phyloP scores from a whole-genome alignment of 2,797 vertebrate species.

The Onychomys torridus region DNA sequence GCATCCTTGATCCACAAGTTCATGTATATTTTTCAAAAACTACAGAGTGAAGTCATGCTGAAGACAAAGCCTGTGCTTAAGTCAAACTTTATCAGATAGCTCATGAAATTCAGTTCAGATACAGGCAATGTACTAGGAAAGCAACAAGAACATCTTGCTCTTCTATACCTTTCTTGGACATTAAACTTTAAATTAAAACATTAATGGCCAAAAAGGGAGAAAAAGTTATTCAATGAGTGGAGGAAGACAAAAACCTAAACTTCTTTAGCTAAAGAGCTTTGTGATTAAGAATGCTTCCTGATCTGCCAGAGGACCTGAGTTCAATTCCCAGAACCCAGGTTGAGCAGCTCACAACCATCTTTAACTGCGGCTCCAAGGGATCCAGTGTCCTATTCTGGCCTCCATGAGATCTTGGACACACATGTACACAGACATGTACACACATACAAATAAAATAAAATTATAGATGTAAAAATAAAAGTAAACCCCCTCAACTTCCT shows the following conservation, averaged over 20 bases:
- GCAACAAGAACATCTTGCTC: neutral
- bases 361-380: neutral
- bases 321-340: neutral
- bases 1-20: neutral
- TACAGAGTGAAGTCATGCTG: neutral
- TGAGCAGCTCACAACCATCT: neutral
- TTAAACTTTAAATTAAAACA: neutral
- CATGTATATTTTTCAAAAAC: neutral
- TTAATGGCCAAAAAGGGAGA: neutral
- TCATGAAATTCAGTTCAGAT: neutral
- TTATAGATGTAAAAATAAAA: neutral
- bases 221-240: neutral
- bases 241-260: neutral
- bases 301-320: neutral
- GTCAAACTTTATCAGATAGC: neutral
- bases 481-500: neutral
- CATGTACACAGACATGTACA: neutral
- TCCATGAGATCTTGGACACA: neutral
- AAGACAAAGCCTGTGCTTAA: neutral
- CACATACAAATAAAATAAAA: neutral
- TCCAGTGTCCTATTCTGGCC: accelerated
- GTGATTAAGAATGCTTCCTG: neutral
- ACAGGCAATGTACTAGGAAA: neutral
- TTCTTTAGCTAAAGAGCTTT: neutral
- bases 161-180: neutral